Conservation (phyloP, 2,888 invertebrate genomes). For the Lasioglossum figueresi region DNA sequence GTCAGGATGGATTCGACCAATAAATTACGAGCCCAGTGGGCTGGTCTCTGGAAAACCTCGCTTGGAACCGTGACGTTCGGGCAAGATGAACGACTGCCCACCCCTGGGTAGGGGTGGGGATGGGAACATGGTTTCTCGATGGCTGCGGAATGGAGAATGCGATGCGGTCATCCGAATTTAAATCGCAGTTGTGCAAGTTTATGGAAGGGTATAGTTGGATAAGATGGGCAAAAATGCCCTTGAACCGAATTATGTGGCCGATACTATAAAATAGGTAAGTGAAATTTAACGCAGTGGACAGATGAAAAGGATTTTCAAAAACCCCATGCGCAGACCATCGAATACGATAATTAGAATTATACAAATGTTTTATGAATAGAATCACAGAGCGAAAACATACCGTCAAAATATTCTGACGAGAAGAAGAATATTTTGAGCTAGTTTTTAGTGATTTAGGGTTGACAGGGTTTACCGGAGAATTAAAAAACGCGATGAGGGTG, state of each 20-base stretch:
- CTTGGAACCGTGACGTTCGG: background rate
- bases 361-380: too few relatives aligned
- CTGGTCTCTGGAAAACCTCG: conserved; percentile 26
- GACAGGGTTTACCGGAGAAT: background rate
- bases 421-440: background rate
- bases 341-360: background rate
- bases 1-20: conserved; percentile 26
- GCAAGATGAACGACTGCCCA: background rate
- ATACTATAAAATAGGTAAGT: background rate
- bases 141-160: background rate
- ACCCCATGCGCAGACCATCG: too few relatives aligned
- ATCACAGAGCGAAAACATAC: too few relatives aligned
- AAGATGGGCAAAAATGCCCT: too few relatives aligned
- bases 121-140: background rate
- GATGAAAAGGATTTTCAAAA: background rate
- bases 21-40: conserved; percentile 26
- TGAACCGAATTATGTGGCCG: too few relatives aligned
- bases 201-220: background rate
- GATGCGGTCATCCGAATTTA: too few relatives aligned
- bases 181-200: background rate
- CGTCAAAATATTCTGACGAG: background rate
- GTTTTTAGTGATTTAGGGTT: background rate
- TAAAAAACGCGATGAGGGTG: background rate
- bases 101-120: background rate
- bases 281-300: background rate